Percentiles rank a stretch among this genome's conserved stretches.
Evolutionary conservation across 2,113 vertebrate genomes (phyloP).

Genomic region (Dinomys branickii): DNA sequence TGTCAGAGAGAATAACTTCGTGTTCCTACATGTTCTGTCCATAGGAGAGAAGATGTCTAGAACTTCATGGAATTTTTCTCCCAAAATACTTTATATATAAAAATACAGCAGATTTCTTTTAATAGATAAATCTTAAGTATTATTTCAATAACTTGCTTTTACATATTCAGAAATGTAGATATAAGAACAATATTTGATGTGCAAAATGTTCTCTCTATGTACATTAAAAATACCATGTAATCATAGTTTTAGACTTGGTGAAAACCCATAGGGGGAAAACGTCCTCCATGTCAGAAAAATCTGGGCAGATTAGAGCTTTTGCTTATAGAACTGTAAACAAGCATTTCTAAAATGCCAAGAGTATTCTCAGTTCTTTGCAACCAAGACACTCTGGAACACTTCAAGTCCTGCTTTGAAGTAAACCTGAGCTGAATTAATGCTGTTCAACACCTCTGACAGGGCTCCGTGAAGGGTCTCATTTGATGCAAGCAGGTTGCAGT

Average conservation of each 20-base stretch:
- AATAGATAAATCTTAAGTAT: constrained; percentile 77
- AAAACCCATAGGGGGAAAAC: constrained; percentile 68
- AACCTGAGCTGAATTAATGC: constrained; percentile 92
- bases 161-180: constrained; percentile 79
- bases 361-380: constrained; percentile 85
- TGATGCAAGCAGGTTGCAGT: constrained; percentile 81
- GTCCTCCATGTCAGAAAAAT: constrained; percentile 78
- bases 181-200: constrained; percentile 80
- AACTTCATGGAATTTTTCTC: constrained; percentile 37
- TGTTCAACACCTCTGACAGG: constrained; percentile 89
- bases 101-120: constrained; percentile 84
- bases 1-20: constrained; percentile 68
- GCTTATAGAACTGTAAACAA: constrained; percentile 84
- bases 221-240: constrained; percentile 70
- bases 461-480: constrained; percentile 88
- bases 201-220: constrained; percentile 83
- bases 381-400: constrained; percentile 91
- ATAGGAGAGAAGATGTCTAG: constrained; percentile 57
- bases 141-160: constrained; percentile 73
- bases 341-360: constrained; percentile 73
- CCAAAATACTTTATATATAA: constrained; percentile 66
- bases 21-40: constrained; percentile 61
- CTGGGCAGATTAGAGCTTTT: constrained; percentile 78
- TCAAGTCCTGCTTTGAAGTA: constrained; percentile 92
- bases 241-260: constrained; percentile 78